Percentiles rank a stretch among this genome's conserved stretches.
Evolutionary conservation across 2,888 invertebrate species (phyloP).

Genomic region (Tetragonula carbonaria): DNA sequence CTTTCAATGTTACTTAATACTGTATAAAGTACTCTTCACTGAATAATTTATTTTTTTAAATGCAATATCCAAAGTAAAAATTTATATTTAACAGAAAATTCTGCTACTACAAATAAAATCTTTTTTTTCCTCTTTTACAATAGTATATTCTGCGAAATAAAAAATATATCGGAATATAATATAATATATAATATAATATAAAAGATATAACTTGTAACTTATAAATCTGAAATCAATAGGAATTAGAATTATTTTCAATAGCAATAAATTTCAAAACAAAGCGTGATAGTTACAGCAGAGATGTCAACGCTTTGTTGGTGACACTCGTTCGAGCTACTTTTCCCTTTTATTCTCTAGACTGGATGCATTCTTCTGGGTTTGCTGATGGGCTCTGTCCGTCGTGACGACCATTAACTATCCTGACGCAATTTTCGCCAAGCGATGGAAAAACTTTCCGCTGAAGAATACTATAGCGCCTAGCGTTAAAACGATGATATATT

Average conservation of each 20-base stretch:
- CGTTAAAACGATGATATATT: conserved; percentile 23
- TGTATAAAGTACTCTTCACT: background rate
- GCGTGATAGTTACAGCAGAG: background rate
- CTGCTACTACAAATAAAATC: background rate
- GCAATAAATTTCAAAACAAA: background rate
- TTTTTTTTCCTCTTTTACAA: background rate
- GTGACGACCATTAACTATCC: conserved; percentile 67
- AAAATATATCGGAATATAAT: background rate
- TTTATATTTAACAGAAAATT: background rate
- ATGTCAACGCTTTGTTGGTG: conserved; percentile 31
- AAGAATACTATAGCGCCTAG: conserved; percentile 12
- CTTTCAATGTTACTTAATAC: background rate
- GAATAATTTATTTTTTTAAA: background rate
- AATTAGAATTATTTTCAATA: background rate
- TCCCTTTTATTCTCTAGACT: conserved; percentile 44
- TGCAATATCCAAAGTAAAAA: background rate
- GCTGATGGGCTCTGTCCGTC: conserved; percentile 60
- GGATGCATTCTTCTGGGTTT: conserved; percentile 50
- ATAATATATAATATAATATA: background rate
- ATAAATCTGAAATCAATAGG: background rate
- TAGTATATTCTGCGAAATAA: background rate
- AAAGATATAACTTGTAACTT: background rate
- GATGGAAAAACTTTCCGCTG: conserved; percentile 72
- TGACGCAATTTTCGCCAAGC: conserved; percentile 71
- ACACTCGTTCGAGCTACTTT: conserved; percentile 39